Evolutionary conservation across 2,113 vertebrate genomes (phyloP).

Genomic region (Calyptommatus sinebrachiatus): DNA sequence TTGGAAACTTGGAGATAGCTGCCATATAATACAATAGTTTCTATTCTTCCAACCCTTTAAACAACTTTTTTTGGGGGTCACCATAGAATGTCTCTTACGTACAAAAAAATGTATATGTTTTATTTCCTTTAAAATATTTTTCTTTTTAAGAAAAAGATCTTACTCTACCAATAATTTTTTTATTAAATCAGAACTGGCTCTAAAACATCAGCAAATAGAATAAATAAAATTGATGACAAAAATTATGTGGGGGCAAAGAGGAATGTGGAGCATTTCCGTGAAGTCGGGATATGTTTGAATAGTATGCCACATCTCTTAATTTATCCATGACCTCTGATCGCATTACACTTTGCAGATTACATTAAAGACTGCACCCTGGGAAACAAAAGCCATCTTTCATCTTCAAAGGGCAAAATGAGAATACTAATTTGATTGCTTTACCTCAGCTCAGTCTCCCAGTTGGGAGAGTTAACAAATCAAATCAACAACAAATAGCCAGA

Average conservation of each 20-base stretch:
- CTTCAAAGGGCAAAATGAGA: constrained; percentile 37
- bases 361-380: neutral
- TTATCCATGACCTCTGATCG: constrained; percentile 29
- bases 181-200: neutral
- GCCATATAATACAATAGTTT: no score
- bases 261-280: constrained; percentile 21
- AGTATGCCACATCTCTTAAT: constrained; percentile 23
- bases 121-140: neutral
- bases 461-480: constrained; percentile 34
- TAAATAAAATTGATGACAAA: constrained; percentile 1
- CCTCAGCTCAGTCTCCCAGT: constrained; percentile 12
- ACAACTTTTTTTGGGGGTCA: no score
- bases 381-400: constrained; percentile 39
- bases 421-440: constrained; percentile 24
- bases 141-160: neutral
- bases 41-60: no score
- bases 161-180: neutral
- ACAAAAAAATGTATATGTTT: neutral
- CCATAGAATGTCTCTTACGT: constrained; percentile 3
- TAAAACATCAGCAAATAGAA: neutral
- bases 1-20: no score
- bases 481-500: constrained; percentile 20
- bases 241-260: neutral
- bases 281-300: constrained; percentile 22
- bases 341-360: constrained; percentile 24